These are phyloP conservation scores for Pangasianodon gigas DNA, from an alignment of 2,113 vertebrate species.

Conservation along the genomic window DNA sequence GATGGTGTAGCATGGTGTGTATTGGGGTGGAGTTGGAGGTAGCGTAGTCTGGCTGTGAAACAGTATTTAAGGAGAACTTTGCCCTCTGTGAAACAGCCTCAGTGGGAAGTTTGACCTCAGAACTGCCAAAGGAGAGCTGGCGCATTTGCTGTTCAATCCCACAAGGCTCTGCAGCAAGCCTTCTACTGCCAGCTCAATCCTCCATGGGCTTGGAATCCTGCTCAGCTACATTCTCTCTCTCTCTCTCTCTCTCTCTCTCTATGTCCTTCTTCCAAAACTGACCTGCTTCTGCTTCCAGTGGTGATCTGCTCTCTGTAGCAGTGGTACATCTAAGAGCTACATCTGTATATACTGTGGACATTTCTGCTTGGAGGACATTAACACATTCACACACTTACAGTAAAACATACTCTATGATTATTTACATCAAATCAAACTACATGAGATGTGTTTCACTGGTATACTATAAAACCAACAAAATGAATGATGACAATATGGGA, in stretches of 20 bases:
- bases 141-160: constrained; percentile 43
- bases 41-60: constrained; percentile 24
- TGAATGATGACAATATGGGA: background rate
- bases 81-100: constrained; percentile 47
- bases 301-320: constrained; percentile 15
- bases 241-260: constrained; percentile 27
- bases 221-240: background rate
- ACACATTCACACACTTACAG: constrained; percentile 8
- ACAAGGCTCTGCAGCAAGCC: constrained; percentile 15
- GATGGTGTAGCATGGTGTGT: background rate
- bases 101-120: constrained; percentile 48
- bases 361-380: background rate
- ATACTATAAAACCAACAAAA: background rate
- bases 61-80: constrained; percentile 49
- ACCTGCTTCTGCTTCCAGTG: constrained; percentile 40
- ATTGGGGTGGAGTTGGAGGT: background rate
- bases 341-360: background rate
- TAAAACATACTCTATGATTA: background rate
- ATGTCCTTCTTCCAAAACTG: constrained; percentile 34
- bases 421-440: background rate
- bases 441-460: background rate
- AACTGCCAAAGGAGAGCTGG: constrained; percentile 40
- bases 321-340: background rate
- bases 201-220: constrained; percentile 38
- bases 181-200: constrained; percentile 44